Conservation (phyloP, 1,140 invertebrate genomes). For the Zaprionus taronus region DNA sequence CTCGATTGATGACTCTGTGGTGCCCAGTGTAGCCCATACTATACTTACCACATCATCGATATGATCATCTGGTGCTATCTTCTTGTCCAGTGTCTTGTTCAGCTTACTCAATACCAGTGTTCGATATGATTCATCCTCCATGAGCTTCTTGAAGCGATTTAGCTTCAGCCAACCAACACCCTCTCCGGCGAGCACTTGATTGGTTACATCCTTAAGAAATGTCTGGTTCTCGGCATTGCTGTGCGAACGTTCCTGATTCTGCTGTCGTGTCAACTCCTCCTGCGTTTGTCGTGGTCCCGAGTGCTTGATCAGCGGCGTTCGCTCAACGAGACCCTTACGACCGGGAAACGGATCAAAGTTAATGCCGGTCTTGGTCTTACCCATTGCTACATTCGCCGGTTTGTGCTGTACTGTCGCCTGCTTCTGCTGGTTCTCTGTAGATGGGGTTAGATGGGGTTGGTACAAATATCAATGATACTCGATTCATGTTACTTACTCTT, state of each 20-base stretch:
- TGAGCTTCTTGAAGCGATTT: constrained; percentile 96
- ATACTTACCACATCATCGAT: constrained; percentile 97
- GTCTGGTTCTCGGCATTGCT: constrained; percentile 94
- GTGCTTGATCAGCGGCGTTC: constrained; percentile 95
- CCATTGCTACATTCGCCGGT: constrained; percentile 64
- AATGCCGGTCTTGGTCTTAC: constrained; percentile 86
- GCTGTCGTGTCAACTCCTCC: constrained; percentile 88
- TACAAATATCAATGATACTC: background rate
- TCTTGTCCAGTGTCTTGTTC: constrained; percentile 96
- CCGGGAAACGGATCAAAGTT: constrained; percentile 93
- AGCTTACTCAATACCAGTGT: constrained; percentile 98
- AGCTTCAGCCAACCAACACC: constrained; percentile 98
- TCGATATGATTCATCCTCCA: constrained; percentile 99
- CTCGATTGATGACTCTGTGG: background rate
- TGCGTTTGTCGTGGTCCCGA: constrained; percentile 87
- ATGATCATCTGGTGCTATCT: constrained; percentile 97
- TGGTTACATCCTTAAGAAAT: constrained; percentile 94
- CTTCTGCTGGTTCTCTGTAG: constrained; percentile 71
- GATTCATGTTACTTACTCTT: constrained; percentile 85
- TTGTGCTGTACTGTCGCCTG: constrained; percentile 67
- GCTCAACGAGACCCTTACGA: constrained; percentile 93
- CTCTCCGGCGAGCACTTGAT: constrained; percentile 96
- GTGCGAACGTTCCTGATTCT: constrained; percentile 88
- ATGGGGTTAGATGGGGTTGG: fast-evolving
- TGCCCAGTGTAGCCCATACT: constrained; percentile 68